Base-by-base conservation (phyloP, 1,140 invertebrate genomes). In the Drosophila pachea region DNA sequence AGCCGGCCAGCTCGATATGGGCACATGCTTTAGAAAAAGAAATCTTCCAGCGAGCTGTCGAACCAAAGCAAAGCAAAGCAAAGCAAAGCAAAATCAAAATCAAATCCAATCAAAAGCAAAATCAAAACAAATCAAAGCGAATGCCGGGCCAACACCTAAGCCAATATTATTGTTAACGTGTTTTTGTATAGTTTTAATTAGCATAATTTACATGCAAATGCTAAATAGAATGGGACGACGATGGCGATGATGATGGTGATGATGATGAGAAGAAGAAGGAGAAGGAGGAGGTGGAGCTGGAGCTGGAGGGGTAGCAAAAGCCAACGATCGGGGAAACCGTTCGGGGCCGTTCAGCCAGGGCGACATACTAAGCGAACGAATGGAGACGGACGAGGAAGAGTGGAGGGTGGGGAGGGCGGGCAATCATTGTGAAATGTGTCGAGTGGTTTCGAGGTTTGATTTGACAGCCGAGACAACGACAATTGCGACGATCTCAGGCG, bases 151-250 rank as follows among this genome's bases (percentile, higher is more conserved):
- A 76, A 82, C 74, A 82, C 78, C 74, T 83, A 74, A 74, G 78
- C 58, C 58, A 75, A 75, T 61, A 69, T 68, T 84, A 69, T 78
- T 82, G 84, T 78, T 82, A 83, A 83, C 76, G 72, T 83, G 76
- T 83, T 71, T 78, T 83, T 84, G 79, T 84, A 60, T 78, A 76
- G 68, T 83, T 79, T 84, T 83, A 84, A 83, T 83, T 83, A 84
- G 68, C 78, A 83, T 83, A 83, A 84, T 83, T 83, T 79, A 73
- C 78, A 73, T 75, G 76, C 76, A 79, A 83, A 84, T 84, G 78
- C 62, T 83, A 83, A 83, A 79, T 65, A 83, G 79, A 83, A 73
- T 68, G 67, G 54, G 52, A 71, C 53, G 56, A 47, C 38, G 11
- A 29, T 8, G 36, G 7, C 22, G 32, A 5, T 12, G 49, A 14